phyloP scores from a whole-genome alignment of 53 echinoderm and acorn worm genomes.

The Stichopus horrens region DNA sequence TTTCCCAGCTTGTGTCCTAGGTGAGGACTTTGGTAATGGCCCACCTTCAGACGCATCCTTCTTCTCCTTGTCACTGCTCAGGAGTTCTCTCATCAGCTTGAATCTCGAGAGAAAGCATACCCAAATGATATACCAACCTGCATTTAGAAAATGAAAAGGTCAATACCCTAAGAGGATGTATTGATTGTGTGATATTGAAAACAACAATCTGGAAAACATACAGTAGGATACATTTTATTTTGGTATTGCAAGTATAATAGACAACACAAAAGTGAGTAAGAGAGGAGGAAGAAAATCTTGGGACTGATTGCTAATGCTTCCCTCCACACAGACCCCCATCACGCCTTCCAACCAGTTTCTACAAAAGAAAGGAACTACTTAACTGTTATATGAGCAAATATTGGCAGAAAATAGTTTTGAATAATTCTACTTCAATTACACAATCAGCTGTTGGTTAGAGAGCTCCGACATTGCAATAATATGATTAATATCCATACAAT shows the following conservation, averaged over 20 bases:
- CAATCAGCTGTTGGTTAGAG: too few species aligned
- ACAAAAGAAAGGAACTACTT: too few species aligned
- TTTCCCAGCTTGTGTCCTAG: not conserved
- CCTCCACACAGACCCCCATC: too few species aligned
- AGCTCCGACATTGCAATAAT: too few species aligned
- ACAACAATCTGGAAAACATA: not conserved
- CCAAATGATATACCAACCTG: conserved; percentile 98
- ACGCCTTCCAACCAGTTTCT: too few species aligned
- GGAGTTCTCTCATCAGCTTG: conserved; percentile 88
- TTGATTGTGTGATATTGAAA: not conserved
- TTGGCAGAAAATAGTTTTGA: too few species aligned
- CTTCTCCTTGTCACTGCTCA: conserved; percentile 49
- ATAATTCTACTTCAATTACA: too few species aligned
- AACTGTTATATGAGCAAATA: too few species aligned
- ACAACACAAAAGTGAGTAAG: not conserved
- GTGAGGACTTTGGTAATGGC: conserved; percentile 19
- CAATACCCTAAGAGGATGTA: not conserved
- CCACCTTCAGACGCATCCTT: not conserved
- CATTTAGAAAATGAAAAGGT: not conserved
- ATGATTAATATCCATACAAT: too few species aligned
- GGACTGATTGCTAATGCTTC: too few species aligned
- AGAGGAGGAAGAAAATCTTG: too few species aligned
- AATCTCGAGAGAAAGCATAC: conserved; percentile 90
- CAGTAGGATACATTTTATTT: not conserved
- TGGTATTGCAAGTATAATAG: not conserved